These are phyloP conservation scores for Cacatua alba DNA, from an alignment of 2,113 vertebrate genomes.

Conservation along the genomic window DNA sequence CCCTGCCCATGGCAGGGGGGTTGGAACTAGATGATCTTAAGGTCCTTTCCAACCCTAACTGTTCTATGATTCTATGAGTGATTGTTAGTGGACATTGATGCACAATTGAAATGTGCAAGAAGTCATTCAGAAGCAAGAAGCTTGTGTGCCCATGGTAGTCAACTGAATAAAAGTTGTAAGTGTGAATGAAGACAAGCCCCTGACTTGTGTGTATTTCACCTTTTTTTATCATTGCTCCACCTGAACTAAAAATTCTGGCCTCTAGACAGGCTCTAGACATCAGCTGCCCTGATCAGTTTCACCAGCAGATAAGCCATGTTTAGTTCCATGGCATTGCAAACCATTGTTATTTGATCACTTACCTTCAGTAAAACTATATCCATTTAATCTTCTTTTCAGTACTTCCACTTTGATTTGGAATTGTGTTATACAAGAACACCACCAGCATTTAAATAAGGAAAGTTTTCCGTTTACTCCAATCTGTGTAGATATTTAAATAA, in stretches of 20 bases:
- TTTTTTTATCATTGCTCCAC: background rate
- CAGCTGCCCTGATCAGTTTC: background rate
- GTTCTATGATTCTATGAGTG: too few relatives aligned
- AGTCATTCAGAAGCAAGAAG: background rate
- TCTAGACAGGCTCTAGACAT: background rate
- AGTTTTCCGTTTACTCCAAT: background rate
- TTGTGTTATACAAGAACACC: background rate
- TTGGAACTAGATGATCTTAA: too few relatives aligned
- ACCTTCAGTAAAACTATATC: background rate
- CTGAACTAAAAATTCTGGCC: background rate
- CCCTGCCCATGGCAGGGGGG: too few relatives aligned
- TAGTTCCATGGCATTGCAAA: background rate
- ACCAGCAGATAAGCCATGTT: accelerated
- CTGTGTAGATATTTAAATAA: background rate
- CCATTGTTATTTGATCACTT: background rate
- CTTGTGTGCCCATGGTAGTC: background rate
- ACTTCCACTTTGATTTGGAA: background rate
- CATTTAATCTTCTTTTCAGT: background rate
- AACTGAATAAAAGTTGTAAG: background rate
- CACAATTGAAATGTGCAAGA: background rate
- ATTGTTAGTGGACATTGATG: background rate
- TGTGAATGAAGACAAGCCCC: background rate
- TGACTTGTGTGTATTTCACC: background rate
- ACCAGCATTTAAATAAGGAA: background rate
- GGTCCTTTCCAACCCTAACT: too few relatives aligned